Conservation (phyloP, 2,113 vertebrate species). For the Calyptommatus sinebrachiatus region DNA sequence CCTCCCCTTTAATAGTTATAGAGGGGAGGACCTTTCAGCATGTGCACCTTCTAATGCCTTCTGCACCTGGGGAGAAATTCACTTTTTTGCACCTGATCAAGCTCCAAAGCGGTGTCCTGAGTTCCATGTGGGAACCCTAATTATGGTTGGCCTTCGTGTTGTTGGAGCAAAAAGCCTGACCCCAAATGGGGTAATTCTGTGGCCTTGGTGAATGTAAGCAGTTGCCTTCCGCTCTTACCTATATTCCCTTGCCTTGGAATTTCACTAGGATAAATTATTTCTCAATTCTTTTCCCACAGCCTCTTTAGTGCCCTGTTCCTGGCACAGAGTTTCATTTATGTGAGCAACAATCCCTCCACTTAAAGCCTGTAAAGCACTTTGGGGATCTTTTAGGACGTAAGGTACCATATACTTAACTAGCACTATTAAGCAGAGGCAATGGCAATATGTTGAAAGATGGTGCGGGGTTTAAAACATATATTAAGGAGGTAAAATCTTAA, state of each 20-base stretch:
- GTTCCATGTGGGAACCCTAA: neutral
- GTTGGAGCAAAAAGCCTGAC: neutral
- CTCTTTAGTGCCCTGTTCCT: conserved; percentile 38
- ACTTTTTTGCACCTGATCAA: too few species aligned
- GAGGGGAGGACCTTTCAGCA: too few species aligned
- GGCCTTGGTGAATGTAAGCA: conserved; percentile 1
- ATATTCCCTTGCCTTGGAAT: conserved; percentile 34
- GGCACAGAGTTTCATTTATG: conserved; percentile 42
- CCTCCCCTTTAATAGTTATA: too few species aligned
- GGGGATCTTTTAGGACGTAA: conserved; percentile 38
- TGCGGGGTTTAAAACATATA: neutral
- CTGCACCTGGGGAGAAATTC: too few species aligned
- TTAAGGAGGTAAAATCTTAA: neutral
- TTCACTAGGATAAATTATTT: conserved; percentile 50
- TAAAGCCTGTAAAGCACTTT: conserved; percentile 35
- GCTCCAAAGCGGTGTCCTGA: too few species aligned
- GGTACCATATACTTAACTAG: conserved; percentile 12
- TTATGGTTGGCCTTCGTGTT: neutral
- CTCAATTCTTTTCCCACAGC: conserved; percentile 35
- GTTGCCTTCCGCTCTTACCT: conserved; percentile 33
- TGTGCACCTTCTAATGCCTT: too few species aligned
- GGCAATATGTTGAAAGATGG: neutral
- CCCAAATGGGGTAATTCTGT: conserved; percentile 10
- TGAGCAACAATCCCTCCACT: conserved; percentile 35
- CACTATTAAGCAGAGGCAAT: conserved; percentile 27